These are phyloP conservation scores for Cryptomyrus ogoouensis DNA, from an alignment of 2,113 vertebrate genomes.

Conservation along the genomic window DNA sequence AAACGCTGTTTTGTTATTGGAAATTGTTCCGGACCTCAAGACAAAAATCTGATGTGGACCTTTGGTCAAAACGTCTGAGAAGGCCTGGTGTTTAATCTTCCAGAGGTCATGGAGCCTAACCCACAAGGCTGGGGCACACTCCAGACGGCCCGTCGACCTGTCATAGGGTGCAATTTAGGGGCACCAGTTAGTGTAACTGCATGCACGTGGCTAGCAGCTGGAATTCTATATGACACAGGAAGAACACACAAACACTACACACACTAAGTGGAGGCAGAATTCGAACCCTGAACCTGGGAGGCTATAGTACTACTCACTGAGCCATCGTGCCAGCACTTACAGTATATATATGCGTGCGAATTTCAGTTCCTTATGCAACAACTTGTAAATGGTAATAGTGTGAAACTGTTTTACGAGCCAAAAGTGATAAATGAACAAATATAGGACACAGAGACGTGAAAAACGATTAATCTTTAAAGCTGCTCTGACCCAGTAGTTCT, in stretches of 20 bases:
- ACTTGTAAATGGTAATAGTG: not conserved
- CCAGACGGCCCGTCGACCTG: not conserved
- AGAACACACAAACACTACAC: not conserved
- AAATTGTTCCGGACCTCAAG: not conserved
- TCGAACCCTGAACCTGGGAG: not conserved
- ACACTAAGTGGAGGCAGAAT: not conserved
- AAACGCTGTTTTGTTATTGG: not conserved
- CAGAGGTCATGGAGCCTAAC: not conserved
- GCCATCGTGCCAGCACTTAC: not conserved
- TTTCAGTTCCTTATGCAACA: not conserved
- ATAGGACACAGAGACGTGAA: not conserved
- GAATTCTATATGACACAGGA: not conserved
- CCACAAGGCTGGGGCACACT: not conserved
- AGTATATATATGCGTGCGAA: not conserved
- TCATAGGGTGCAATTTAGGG: not conserved
- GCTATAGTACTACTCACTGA: not conserved
- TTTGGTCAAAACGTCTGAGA: not conserved
- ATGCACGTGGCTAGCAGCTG: not conserved
- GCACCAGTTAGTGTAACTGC: not conserved
- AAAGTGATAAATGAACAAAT: not conserved
- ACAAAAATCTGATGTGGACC: not conserved
- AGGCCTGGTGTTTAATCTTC: not conserved
- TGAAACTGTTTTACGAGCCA: not conserved
- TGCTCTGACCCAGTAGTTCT: not conserved
- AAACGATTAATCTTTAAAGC: not conserved